phyloP scores from a whole-genome alignment of 2,888 invertebrate species.

The Selenia dentaria region DNA sequence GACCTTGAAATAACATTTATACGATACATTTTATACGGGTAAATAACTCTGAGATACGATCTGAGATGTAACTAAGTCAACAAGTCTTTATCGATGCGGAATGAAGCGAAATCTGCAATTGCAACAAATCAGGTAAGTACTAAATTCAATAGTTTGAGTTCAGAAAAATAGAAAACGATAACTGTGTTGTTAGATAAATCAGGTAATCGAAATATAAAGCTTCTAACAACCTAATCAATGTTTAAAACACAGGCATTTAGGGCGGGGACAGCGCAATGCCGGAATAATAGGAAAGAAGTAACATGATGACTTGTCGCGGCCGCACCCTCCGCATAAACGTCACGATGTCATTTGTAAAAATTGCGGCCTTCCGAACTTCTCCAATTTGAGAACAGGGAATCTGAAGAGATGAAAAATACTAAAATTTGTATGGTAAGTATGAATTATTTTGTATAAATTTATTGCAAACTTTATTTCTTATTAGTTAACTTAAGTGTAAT shows the following conservation, averaged over 20 bases:
- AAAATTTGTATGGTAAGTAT: too few species aligned
- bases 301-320: constrained; percentile 81
- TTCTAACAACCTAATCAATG: constrained; percentile 54
- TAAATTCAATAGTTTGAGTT: too few species aligned
- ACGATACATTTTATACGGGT: too few species aligned
- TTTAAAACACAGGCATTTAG: constrained; percentile 59
- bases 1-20: too few species aligned
- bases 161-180: too few species aligned
- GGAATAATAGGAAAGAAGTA: constrained; percentile 81
- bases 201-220: constrained; percentile 21
- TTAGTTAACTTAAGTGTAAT: too few species aligned
- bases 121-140: too few species aligned
- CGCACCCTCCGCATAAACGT: constrained; percentile 81
- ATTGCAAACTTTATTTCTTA: background rate
- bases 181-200: background rate
- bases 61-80: too few species aligned
- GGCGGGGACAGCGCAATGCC: constrained; percentile 58
- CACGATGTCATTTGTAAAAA: constrained; percentile 85
- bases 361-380: constrained; percentile 79
- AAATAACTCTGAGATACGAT: too few species aligned
- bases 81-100: too few species aligned
- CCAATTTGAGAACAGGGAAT: constrained; percentile 64
- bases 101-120: too few species aligned
- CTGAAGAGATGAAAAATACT: constrained; percentile 40
- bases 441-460: background rate